Percentiles rank a stretch among this genome's conserved stretches.
Conservation (phyloP, 2,797 vertebrate species). For the Tympanoctomys barrerae region DNA sequence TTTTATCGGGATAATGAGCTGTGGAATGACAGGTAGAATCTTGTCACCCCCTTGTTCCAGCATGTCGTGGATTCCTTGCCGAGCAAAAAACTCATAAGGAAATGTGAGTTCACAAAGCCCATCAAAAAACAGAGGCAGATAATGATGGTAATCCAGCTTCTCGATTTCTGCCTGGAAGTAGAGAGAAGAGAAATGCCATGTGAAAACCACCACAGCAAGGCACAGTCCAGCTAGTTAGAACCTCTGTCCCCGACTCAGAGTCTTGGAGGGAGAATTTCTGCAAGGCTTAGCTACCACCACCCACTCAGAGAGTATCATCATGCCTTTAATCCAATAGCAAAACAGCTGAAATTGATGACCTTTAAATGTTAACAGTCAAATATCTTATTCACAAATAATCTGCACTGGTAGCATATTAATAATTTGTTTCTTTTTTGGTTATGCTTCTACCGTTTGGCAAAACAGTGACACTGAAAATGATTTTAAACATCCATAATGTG, state of each 20-base stretch:
- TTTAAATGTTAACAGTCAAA: background rate
- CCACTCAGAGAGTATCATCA: background rate
- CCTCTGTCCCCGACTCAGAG: background rate
- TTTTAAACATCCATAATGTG: background rate
- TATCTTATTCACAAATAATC: background rate
- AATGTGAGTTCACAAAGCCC: slow-evolving; percentile 95
- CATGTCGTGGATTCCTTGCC: slow-evolving; percentile 96
- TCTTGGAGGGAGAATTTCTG: background rate
- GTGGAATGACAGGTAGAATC: slow-evolving; percentile 95
- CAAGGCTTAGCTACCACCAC: background rate
- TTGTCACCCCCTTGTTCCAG: slow-evolving; percentile 95
- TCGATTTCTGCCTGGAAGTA: slow-evolving; percentile 94
- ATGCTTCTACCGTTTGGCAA: background rate
- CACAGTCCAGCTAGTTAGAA: background rate
- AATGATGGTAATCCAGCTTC: slow-evolving; percentile 95
- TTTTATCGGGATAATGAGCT: slow-evolving; percentile 96
- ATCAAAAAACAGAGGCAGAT: slow-evolving; percentile 95
- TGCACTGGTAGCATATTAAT: background rate
- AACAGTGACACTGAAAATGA: background rate
- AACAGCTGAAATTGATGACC: background rate
- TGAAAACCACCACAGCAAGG: background rate
- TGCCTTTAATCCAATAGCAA: background rate
- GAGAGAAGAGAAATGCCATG: slow-evolving; percentile 66
- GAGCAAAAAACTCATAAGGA: slow-evolving; percentile 96
- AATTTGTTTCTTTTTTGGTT: background rate